Evolutionary conservation across 1,140 invertebrate genomes (phyloP).

Genomic region (Drosophila virilis): DNA sequence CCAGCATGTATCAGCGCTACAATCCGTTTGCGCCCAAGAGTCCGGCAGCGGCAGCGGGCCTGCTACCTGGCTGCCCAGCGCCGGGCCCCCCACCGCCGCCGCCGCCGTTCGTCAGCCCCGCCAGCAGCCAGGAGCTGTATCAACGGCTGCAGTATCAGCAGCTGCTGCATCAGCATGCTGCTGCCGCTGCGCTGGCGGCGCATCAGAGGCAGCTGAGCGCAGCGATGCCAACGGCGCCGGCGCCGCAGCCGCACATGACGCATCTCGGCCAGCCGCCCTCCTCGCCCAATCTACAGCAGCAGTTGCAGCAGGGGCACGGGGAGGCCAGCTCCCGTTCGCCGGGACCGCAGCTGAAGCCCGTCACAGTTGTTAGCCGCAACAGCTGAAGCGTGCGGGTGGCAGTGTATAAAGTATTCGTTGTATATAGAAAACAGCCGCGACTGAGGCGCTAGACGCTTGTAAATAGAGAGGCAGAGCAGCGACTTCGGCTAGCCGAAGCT

Average conservation of each 20-base stretch:
- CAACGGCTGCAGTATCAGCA: slow-evolving; percentile 84
- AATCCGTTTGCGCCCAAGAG: slow-evolving; percentile 85
- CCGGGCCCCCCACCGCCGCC: slow-evolving; percentile 68
- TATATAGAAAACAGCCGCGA: slow-evolving; percentile 73
- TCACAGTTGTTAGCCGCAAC: slow-evolving; percentile 85
- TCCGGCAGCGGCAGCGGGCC: slow-evolving; percentile 60
- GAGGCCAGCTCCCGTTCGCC: slow-evolving; percentile 48
- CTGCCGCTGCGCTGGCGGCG: slow-evolving; percentile 80
- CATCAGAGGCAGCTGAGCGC: slow-evolving; percentile 75
- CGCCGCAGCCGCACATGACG: slow-evolving; percentile 52
- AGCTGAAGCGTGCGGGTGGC: slow-evolving; percentile 77
- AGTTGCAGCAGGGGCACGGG: slow-evolving; percentile 10
- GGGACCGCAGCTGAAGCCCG: slow-evolving; percentile 84
- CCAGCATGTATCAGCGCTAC: slow-evolving; percentile 86
- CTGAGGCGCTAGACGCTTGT: slow-evolving; percentile 79
- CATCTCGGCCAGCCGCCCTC: slow-evolving; percentile 69
- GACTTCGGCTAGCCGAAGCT: slow-evolving; percentile 19
- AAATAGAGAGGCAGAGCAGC: slow-evolving; percentile 47
- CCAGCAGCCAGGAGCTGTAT: slow-evolving; percentile 84
- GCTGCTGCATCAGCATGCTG: slow-evolving; percentile 82
- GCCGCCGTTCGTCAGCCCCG: slow-evolving; percentile 83
- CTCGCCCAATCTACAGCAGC: slow-evolving; percentile 56
- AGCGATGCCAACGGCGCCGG: slow-evolving; percentile 57
- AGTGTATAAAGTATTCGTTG: slow-evolving; percentile 60
- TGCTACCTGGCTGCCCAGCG: slow-evolving; percentile 40